A percentile compares a stretch with the other conserved stretches of the same genome.
Conservation (phyloP, 2,888 invertebrate species). For the Athalia circularis region DNA sequence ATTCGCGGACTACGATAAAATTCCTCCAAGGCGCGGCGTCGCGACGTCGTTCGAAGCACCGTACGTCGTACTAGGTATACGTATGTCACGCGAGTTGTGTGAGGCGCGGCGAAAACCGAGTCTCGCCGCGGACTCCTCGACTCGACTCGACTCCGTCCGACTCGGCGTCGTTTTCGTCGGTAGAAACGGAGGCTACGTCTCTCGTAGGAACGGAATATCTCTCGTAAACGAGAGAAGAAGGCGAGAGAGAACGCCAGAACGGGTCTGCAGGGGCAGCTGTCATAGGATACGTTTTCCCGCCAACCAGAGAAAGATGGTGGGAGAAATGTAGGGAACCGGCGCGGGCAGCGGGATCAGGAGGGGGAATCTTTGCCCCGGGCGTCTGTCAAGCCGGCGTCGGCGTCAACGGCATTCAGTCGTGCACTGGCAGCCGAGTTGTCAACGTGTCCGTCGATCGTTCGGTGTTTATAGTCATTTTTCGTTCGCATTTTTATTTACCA, state of each 20-base stretch:
- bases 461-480: constrained; percentile 14
- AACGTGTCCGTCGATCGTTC: constrained; percentile 28
- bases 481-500: constrained; percentile 2
- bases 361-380: constrained; percentile 48
- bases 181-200: neutral
- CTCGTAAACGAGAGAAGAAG: constrained; percentile 4
- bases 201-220: neutral
- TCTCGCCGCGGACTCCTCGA: neutral
- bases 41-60: neutral
- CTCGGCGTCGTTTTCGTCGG: constrained; percentile 1
- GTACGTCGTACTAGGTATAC: no score
- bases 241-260: constrained; percentile 38
- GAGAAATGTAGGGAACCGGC: constrained; percentile 42
- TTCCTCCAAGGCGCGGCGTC: no score
- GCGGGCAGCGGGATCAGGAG: constrained; percentile 47
- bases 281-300: constrained; percentile 62
- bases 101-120: neutral
- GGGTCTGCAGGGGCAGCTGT: constrained; percentile 45
- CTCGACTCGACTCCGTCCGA: no score
- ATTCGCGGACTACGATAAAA: no score
- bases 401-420: constrained; percentile 59
- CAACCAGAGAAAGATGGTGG: constrained; percentile 52
- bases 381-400: constrained; percentile 63
- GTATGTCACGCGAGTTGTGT: constrained; percentile 20
- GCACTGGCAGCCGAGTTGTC: constrained; percentile 55